Percentiles rank a stretch among this genome's conserved stretches.
phyloP scores from a whole-genome alignment of 2,797 vertebrate genomes.

The Amniataba percoides region DNA sequence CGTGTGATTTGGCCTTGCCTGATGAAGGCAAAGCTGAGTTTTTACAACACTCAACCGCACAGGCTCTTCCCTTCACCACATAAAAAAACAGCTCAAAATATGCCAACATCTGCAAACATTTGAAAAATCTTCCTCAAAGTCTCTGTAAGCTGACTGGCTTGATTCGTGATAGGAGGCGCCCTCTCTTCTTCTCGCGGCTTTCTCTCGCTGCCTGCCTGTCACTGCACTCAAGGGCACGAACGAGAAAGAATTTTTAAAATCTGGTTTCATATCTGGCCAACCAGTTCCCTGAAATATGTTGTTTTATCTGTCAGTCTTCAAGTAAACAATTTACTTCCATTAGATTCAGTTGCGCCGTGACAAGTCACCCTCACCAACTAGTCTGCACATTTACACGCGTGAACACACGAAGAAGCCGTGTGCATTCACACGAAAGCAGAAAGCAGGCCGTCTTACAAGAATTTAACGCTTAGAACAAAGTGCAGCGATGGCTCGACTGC shows the following conservation, averaged over 20 bases:
- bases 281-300: slow-evolving; percentile 38
- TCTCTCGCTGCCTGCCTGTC: slow-evolving; percentile 55
- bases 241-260: slow-evolving; percentile 47
- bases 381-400: not conserved
- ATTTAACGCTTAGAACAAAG: slow-evolving; percentile 14
- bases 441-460: not conserved
- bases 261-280: slow-evolving; percentile 56
- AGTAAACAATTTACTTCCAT: slow-evolving; percentile 57
- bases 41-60: slow-evolving; percentile 81
- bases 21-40: slow-evolving; percentile 82
- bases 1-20: slow-evolving; percentile 77
- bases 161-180: slow-evolving; percentile 73
- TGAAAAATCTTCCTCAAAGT: slow-evolving; percentile 85
- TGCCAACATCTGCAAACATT: slow-evolving; percentile 89
- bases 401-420: not conserved
- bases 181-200: slow-evolving; percentile 59
- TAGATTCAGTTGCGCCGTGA: slow-evolving; percentile 41
- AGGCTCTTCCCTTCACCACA: slow-evolving; percentile 81
- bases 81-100: slow-evolving; percentile 83
- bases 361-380: slow-evolving; percentile 1
- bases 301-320: slow-evolving; percentile 58
- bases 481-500: not conserved
- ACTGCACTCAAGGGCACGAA: slow-evolving; percentile 48
- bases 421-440: not conserved
- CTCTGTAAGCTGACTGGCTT: slow-evolving; percentile 68